Base-by-base conservation (phyloP, 2,888 invertebrate species). In the Toxonevra muliebris region DNA sequence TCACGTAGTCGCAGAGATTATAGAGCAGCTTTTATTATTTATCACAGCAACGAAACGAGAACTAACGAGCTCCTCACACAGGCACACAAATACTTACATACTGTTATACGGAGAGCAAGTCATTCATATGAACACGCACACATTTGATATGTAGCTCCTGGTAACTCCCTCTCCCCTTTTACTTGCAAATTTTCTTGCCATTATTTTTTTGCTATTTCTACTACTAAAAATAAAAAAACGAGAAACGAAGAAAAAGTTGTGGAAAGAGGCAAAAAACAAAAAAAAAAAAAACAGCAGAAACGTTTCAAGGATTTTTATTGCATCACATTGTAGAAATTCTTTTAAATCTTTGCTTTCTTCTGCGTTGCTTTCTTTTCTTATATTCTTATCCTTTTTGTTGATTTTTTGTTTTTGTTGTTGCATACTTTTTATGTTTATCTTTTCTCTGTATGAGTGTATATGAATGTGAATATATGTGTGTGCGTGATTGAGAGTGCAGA, bases 1-100 rank as follows among this genome's bases (percentile, higher is more conserved):
- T 82, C 83, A 83, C 84, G 83, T 84, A 82, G 77, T 76, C 79
- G 83, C 82, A 84, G 80, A 82, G 83, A 83, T 84, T 84, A 84
- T 82, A 80, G 69, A 71, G 71, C 65, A 69, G 66, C 65, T 71
- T 71, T 80, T 80, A 80, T 80, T 80, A 80, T 80, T 80, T 80
- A 80, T 80, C 80, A 79, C 77, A 74, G 79, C 75, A 54, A 65
- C 65, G 66, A 72, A 79, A 73, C 78, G 78, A 74, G 76, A 62
- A 65, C 59, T 71, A 66, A 69, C 76, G 75, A 76, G 61, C 19
- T 40, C n/a, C 55, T 55, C 42, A 19, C 59, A 62, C 61, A 30
- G 17, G 42, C 59, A 62, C 61, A 30, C 40, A 65, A 11, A 61
- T 12, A 62, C 40, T 30, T 19, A 57, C n/a, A 42, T 15, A 7